A percentile compares a stretch with the other conserved stretches of the same genome.
Evolutionary conservation across 2,113 vertebrate genomes (phyloP).

Genomic region (Butastur rufipennis): DNA sequence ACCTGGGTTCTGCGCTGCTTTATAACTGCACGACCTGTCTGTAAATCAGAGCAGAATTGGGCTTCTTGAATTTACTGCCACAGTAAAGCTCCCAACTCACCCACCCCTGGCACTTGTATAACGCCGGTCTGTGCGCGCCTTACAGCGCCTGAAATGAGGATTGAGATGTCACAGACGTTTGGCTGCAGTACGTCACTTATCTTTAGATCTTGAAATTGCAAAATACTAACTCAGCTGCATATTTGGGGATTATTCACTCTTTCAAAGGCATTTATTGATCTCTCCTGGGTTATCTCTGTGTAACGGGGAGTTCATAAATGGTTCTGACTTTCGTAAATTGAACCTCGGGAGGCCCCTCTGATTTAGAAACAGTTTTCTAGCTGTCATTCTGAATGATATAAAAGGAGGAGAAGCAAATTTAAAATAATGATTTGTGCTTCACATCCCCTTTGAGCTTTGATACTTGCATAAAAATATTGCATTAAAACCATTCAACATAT

Average conservation of each 20-base stretch:
- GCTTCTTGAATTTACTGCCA: background rate
- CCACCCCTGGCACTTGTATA: rapidly evolving
- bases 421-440: background rate
- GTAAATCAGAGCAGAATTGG: background rate
- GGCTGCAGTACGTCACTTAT: background rate
- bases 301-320: background rate
- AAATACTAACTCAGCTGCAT: background rate
- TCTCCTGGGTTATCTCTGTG: background rate
- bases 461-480: background rate
- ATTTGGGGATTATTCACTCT: background rate
- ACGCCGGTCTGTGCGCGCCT: background rate
- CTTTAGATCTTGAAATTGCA: background rate
- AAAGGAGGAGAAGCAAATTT: background rate
- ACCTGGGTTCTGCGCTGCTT: background rate
- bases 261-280: background rate
- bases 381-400: background rate
- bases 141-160: background rate
- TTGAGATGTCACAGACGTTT: background rate
- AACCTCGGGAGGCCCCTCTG: background rate
- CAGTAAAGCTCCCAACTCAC: background rate
- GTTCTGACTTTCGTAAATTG: background rate
- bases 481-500: background rate
- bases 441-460: background rate
- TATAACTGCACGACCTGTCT: background rate
- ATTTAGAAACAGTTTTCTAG: background rate